Base-by-base conservation (phyloP, 1,140 invertebrate genomes). In the Bombus vancouverensis region DNA sequence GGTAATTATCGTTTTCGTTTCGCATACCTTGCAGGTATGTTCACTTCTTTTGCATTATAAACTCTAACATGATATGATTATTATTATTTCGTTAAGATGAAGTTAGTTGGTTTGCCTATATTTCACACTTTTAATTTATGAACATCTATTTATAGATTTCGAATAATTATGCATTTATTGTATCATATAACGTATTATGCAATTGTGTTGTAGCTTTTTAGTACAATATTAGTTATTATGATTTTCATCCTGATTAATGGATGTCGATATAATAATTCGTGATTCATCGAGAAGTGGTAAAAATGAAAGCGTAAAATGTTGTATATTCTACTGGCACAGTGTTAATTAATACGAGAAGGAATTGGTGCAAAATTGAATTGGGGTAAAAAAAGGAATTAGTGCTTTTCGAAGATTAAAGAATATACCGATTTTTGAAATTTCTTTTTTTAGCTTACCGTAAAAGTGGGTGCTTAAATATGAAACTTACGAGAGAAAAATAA, bases 1-100 rank as follows among this genome's bases (percentile, higher is more conserved):
- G 37, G 37, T 71, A 71, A 71, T 71, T 71, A 71, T 71, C 68
- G 68, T 71, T 71, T 71, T 28, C 22, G 10, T 71, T 9, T 71
- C 25, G 22, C 25, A 8, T 22, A 25, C 32, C 3, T 22, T 22
- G 66, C 32, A 37, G 32, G 4, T 10, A 12, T 28, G 3, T 22
- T 39, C 25, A 12, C 37, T 12, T 39, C 5, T 13, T 71, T 37
- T 10, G 10, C 12, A 37, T 25, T 34, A 22, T n/a, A 18, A 66
- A 34, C 5, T 3, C 13, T 66, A 66, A 66, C 65, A 18, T 34
- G 8, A 66, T 34, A 8, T 34, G 15, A 66, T 62, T 62, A 13
- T 13, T n/a, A 62, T 53, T 53, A 53, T 53, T 53, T 8, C 47
- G 18, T 53, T 53, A 22, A 53, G 6, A 53, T 53, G 22, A 53